Evolutionary conservation across 1,140 invertebrate species (phyloP), one percentile per base, ranked within the genome.

Genomic region (Aleiodes sp.): DNA sequence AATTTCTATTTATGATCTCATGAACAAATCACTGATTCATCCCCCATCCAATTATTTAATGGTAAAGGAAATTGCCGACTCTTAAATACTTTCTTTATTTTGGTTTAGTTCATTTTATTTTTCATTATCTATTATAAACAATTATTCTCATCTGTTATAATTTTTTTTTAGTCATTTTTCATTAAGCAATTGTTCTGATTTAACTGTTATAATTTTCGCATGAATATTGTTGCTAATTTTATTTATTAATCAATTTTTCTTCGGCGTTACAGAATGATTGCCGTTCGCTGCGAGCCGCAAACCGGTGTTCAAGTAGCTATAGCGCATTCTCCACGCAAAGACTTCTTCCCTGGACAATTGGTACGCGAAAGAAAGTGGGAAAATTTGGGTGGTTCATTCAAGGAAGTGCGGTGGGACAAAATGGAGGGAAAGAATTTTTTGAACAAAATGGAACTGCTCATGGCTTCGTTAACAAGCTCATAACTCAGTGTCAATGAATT

Each of bases 351-450:
- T 1, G 94, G 92, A 70, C 91, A 94, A 69, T 83, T 97, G 35
- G 94, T 97, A 4, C 92, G 93, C 70, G 94, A 97, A 77, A 89
- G 93, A 73, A 93, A 94, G 79, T 98, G 96, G 96, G 94, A 96
- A 80, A 94, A 96, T 84, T 87, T 97, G 0, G 94, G 94, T 7
- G 93, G 94, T 19, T 92, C 92, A 43, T 98, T 96, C 84, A 93
- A 96, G 82, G 94, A 97, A 87, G 93, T 98, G 7, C 89, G 94
- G 74, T 91, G 97, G 81, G 95, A 98, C 57, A 96, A 96, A 87
- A 95, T 99, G 90, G 96, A 98, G 82, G 97, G 97, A n/a, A 94
- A 95, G 78, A 98, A 97, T 87, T 98, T 98, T 82, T 87, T 98
- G 0, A 97, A 96, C 77, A 98, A 98, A 89, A 96, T 98, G 91